A percentile compares a stretch with the other conserved stretches of the same genome.
These are phyloP conservation scores for Hylomyscus alleni DNA, from an alignment of 2,797 vertebrate species.

Conservation along the genomic window DNA sequence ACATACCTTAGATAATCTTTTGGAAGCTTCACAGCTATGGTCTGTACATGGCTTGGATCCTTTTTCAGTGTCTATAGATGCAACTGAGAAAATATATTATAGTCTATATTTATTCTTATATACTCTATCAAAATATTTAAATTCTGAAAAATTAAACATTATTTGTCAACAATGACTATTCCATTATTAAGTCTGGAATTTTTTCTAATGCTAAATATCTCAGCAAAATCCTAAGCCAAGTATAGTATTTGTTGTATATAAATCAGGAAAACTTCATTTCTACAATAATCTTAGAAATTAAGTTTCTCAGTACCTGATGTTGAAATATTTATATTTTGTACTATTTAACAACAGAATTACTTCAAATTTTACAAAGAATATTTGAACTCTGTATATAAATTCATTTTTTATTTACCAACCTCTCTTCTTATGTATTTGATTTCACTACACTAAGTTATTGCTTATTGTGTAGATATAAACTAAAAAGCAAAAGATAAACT, in stretches of 20 bases:
- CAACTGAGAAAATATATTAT: slow-evolving; percentile 82
- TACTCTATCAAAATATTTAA: slow-evolving; percentile 37
- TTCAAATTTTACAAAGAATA: background rate
- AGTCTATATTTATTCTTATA: slow-evolving; percentile 74
- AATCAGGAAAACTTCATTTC: slow-evolving; percentile 6
- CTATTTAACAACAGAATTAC: background rate
- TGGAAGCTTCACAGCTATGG: slow-evolving; percentile 77
- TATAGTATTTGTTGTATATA: slow-evolving; percentile 6
- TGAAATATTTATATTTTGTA: background rate
- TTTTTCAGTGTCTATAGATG: slow-evolving; percentile 79
- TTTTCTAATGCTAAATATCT: slow-evolving; percentile 3
- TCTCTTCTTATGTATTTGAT: background rate
- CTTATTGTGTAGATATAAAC: background rate
- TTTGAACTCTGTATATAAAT: background rate
- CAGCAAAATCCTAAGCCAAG: background rate
- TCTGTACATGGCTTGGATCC: slow-evolving; percentile 62
- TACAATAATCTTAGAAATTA: slow-evolving; percentile 41
- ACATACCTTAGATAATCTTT: slow-evolving; percentile 85
- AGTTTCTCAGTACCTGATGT: background rate
- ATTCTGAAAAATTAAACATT: slow-evolving; percentile 25
- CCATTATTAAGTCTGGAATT: background rate
- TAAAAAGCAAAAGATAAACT: background rate
- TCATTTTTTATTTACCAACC: background rate
- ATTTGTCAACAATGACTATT: slow-evolving; percentile 19
- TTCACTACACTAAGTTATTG: background rate